Percentiles rank a stretch among this genome's conserved stretches.
These are phyloP conservation scores for Falcaria lacertinaria DNA, from an alignment of 2,888 invertebrate genomes.

Conservation along the genomic window DNA sequence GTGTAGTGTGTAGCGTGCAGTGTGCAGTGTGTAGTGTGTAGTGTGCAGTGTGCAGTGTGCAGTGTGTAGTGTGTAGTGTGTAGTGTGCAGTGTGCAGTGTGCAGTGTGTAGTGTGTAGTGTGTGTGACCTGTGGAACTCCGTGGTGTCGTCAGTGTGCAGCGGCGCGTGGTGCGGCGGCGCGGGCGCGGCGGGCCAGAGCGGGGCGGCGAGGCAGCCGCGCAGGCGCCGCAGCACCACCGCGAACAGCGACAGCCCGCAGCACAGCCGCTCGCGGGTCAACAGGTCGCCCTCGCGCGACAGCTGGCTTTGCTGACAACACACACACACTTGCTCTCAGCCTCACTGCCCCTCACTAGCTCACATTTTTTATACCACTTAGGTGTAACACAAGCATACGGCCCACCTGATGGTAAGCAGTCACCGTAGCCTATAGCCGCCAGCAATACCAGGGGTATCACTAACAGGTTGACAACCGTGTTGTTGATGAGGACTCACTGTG, in stretches of 20 bases:
- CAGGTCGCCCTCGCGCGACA: constrained; percentile 96
- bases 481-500: too few species aligned
- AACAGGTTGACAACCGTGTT: too few species aligned
- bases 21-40: too few species aligned
- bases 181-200: constrained; percentile 96
- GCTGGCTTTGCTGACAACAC: constrained; percentile 90
- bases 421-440: too few species aligned
- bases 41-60: too few species aligned
- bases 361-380: too few species aligned
- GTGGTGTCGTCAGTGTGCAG: constrained; percentile 98
- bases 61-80: not conserved
- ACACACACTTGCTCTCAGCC: constrained; percentile 4
- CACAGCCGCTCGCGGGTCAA: constrained; percentile 97
- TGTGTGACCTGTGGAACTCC: constrained; percentile 89
- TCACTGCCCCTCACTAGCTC: too few species aligned
- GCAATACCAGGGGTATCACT: too few species aligned
- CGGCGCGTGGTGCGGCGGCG: constrained; percentile 93
- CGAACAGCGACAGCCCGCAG: constrained; percentile 98
- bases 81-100: constrained; percentile 79
- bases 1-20: too few species aligned
- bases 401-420: too few species aligned
- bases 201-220: constrained; percentile 92
- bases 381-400: too few species aligned
- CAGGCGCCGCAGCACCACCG: constrained; percentile 93
- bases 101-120: constrained; percentile 80